These are phyloP conservation scores for Synanthedon tipuliformis DNA, from an alignment of 2,888 invertebrate genomes.

Conservation along the genomic window DNA sequence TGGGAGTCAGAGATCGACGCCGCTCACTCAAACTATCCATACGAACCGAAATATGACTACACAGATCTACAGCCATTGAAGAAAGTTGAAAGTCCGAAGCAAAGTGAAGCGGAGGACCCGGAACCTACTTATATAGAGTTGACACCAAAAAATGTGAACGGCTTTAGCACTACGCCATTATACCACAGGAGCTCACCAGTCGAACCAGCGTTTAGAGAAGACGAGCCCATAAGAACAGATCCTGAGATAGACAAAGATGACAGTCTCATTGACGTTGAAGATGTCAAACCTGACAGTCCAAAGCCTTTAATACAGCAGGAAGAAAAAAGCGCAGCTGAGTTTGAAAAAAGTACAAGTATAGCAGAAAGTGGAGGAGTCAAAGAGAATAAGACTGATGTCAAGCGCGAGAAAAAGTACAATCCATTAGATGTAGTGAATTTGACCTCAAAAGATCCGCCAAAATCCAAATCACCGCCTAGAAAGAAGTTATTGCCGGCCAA, in stretches of 20 bases:
- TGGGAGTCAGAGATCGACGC: conserved; percentile 68
- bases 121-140: conserved; percentile 62
- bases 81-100: conserved; percentile 55
- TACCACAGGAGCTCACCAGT: conserved; percentile 41
- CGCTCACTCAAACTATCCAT: conserved; percentile 49
- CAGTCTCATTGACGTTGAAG: conserved; percentile 63
- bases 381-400: conserved; percentile 43
- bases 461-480: conserved; percentile 55
- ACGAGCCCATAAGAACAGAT: conserved; percentile 51
- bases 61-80: conserved; percentile 55
- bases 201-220: conserved; percentile 54
- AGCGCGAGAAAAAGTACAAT: conserved; percentile 63
- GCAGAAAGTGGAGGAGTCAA: conserved; percentile 32
- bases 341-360: conserved; percentile 26
- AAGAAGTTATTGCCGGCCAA: conserved; percentile 55
- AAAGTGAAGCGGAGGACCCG: conserved; percentile 36
- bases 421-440: conserved; percentile 74
- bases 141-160: conserved; percentile 47
- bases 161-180: conserved; percentile 28
- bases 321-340: conserved; percentile 14
- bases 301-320: conserved; percentile 22
- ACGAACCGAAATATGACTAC: conserved; percentile 55
- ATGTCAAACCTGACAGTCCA: conserved; percentile 48
- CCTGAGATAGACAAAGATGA: conserved; percentile 64
- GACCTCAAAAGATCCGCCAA: conserved; percentile 72